These are phyloP conservation scores for Ornithoptera priamus DNA, from an alignment of 2,888 invertebrate species.

Conservation along the genomic window DNA sequence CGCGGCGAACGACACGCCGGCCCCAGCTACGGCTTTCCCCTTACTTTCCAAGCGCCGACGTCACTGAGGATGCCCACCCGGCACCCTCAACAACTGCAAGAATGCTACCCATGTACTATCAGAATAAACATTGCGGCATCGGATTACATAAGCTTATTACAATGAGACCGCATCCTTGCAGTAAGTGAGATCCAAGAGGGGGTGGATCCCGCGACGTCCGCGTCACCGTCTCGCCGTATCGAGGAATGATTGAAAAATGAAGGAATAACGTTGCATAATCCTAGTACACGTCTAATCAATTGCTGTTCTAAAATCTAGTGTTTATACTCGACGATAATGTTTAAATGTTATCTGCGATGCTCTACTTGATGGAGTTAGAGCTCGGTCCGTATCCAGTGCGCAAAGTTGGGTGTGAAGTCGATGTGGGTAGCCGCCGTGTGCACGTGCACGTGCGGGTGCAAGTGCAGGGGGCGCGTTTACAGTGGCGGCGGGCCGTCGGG, in stretches of 20 bases:
- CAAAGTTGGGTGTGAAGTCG: too few species aligned
- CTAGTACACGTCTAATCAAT: background rate
- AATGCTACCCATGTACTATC: background rate
- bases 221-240: conserved; percentile 2
- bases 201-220: conserved; percentile 10
- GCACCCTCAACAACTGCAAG: background rate
- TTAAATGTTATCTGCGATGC: too few species aligned
- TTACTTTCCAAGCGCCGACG: background rate
- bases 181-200: conserved; percentile 18
- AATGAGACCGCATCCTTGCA: background rate
- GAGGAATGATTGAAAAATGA: conserved; percentile 17
- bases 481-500: conserved; percentile 96
- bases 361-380: too few species aligned
- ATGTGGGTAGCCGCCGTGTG: too few species aligned
- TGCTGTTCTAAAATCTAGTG: background rate
- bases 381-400: too few species aligned
- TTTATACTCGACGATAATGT: too few species aligned
- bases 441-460: background rate
- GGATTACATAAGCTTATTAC: conserved; percentile 8
- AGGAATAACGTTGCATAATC: background rate
- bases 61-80: background rate
- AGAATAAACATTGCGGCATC: background rate
- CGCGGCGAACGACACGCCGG: conserved; percentile 10
- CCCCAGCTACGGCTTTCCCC: background rate
- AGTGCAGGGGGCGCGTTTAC: conserved; percentile 61